Evolutionary conservation across 2,113 vertebrate species (phyloP), one percentile per base, ranked within the genome.

Genomic region (Amazona vittata): DNA sequence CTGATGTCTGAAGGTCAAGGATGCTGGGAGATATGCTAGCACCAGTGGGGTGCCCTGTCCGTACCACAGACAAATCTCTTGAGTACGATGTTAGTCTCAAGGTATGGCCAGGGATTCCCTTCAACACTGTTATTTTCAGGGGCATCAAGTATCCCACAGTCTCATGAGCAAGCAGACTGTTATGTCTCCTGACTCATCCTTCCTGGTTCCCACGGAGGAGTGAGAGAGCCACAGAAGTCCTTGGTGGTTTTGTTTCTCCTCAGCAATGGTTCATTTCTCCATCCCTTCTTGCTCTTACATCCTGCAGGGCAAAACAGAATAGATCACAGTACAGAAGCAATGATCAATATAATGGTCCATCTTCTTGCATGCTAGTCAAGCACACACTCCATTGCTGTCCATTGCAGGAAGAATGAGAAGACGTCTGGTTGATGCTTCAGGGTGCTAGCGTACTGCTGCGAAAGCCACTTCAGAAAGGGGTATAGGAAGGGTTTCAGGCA

Each of bases 281-380:
- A 77, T 64, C 49, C 9, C 49, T 91, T 70, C 73, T 59, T 78
- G 46, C 13, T 90, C 10, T 78, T 62, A 19, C 0, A 80, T 39
- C 11, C 65, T 75, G 39, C 29, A 89, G 33, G 29, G 29, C 6
- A 71, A 90, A 79, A 4, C 31, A 83, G 35, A 75, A 55, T 28
- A 19, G 21, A 44, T 50, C 29, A 18, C 8, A 19, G 41, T 10
- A 50, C 19, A 57, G 13, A 75, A 77, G 9, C 68, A 80, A 18
- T 0, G 0, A 44, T 15, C 37, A 44, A 2, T 41, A 8, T 11
- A 83, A 65, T 29, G 46, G 9, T 53, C n/a, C 1, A 0, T 67
- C 26, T 81, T 86, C 46, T 50, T 77, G 53, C 33, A 28, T 1
- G 2, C 35, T 81, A 50, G 49, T 19, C 14, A 28, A 65, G 15